Conservation (phyloP, 2,797 vertebrate species). For the Sebastes umbrosus region DNA sequence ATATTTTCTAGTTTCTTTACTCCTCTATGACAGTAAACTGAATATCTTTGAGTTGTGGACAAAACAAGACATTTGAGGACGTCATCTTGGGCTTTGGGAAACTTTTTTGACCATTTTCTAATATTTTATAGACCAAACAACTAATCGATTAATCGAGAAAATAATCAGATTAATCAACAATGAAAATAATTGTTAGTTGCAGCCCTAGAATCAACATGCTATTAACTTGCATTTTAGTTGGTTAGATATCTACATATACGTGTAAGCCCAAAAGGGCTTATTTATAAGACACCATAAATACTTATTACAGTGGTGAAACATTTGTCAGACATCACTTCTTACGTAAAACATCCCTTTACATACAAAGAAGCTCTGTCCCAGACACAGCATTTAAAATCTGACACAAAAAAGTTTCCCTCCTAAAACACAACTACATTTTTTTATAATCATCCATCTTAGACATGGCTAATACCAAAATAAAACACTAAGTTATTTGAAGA, state of each 20-base stretch:
- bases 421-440: background rate
- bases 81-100: too few relatives aligned
- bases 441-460: background rate
- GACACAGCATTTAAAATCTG: fast-evolving
- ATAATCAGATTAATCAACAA: too few relatives aligned
- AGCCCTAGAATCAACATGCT: too few relatives aligned
- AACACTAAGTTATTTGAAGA: background rate
- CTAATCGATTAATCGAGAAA: too few relatives aligned
- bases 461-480: background rate
- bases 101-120: too few relatives aligned
- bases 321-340: background rate
- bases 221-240: background rate
- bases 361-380: background rate
- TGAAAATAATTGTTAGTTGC: too few relatives aligned
- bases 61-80: too few relatives aligned
- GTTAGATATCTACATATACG: background rate
- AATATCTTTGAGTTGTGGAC: too few relatives aligned
- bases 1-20: too few relatives aligned
- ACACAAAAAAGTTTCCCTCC: background rate
- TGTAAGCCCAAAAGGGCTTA: fast-evolving
- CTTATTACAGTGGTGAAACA: background rate
- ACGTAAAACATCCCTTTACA: background rate
- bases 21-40: too few relatives aligned
- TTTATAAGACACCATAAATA: background rate
- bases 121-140: too few relatives aligned